These are phyloP conservation scores for Plutomurus gul DNA, from an alignment of 1,140 invertebrate genomes.

Conservation along the genomic window DNA sequence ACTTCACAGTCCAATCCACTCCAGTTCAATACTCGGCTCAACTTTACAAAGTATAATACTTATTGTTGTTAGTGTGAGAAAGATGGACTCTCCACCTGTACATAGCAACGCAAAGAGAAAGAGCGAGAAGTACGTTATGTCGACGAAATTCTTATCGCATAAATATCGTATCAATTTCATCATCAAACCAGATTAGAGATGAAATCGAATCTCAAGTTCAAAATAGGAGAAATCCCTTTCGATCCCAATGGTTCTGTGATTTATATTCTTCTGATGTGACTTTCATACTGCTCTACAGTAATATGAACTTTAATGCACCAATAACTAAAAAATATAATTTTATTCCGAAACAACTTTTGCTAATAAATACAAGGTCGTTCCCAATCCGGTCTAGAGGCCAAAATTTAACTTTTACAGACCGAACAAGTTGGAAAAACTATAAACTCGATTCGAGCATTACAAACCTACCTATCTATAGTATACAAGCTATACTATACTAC, in stretches of 20 bases:
- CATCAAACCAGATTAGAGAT: neutral
- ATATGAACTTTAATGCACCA: neutral
- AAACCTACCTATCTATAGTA: neutral
- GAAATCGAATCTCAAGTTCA: neutral
- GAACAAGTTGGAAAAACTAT: neutral
- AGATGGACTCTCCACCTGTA: neutral
- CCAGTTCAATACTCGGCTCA: neutral
- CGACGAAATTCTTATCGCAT: no score
- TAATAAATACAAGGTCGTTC: conserved; percentile 23
- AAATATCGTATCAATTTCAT: neutral
- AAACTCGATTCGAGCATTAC: neutral
- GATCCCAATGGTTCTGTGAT: neutral
- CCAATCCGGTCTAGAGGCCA: neutral
- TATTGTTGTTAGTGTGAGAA: neutral
- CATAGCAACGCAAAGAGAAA: no score
- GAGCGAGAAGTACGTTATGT: no score
- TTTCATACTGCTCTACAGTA: neutral
- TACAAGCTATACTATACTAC: no score
- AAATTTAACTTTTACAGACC: neutral
- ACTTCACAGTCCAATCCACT: neutral
- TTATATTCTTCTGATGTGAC: neutral
- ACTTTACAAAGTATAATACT: neutral
- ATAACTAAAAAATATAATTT: neutral
- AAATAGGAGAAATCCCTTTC: neutral
- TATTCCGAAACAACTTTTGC: neutral